phyloP scores from a whole-genome alignment of 2,797 vertebrate genomes.

The Micrastur ruficollis region DNA sequence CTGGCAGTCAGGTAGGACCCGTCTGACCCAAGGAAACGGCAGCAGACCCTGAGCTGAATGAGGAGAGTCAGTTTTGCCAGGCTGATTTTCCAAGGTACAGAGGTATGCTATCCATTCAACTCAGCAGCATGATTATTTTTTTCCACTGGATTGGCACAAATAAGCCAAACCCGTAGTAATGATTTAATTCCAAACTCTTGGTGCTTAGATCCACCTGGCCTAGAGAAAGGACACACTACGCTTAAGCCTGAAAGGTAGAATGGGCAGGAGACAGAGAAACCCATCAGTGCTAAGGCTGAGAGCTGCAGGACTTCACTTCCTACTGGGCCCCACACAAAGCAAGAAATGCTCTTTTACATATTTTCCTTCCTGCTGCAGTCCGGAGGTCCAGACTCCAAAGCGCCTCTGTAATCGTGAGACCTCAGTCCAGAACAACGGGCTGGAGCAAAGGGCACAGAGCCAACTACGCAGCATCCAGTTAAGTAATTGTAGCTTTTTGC shows the following conservation, averaged over 20 bases:
- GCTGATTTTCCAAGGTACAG: neutral
- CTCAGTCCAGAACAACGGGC: neutral
- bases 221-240: neutral
- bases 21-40: neutral
- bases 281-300: neutral
- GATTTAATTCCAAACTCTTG: neutral
- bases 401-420: neutral
- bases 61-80: neutral
- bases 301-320: neutral
- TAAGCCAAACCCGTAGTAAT: neutral
- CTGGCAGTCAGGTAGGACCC: neutral
- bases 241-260: neutral
- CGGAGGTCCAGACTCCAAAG: neutral
- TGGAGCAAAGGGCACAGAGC: neutral
- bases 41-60: neutral
- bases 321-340: neutral
- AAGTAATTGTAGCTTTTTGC: neutral
- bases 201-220: neutral
- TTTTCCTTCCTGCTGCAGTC: slow-evolving; percentile 31
- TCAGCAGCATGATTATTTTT: neutral
- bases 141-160: neutral
- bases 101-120: neutral
- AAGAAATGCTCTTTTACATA: neutral
- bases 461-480: neutral
- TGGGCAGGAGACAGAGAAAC: neutral